These are phyloP conservation scores for Phalacrocorax aristotelis DNA, from an alignment of 2,113 vertebrate species.

Conservation along the genomic window DNA sequence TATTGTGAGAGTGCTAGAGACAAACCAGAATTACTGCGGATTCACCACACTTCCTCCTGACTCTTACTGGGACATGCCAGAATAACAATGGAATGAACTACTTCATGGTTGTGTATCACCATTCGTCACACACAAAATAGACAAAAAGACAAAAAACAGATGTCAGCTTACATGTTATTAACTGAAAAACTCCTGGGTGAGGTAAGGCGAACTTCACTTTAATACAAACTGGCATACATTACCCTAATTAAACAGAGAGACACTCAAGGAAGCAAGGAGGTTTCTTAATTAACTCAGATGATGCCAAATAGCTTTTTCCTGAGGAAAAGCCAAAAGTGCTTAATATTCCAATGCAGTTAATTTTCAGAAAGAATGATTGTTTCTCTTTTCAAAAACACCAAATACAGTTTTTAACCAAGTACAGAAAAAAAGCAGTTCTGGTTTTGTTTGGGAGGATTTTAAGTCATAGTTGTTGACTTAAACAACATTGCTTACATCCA, in stretches of 20 bases:
- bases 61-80: not conserved
- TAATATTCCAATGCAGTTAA: constrained; percentile 8
- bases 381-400: not conserved
- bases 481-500: not conserved
- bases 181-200: not conserved
- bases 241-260: constrained; percentile 46
- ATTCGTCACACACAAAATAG: not conserved
- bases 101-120: not conserved
- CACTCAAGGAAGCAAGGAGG: not conserved
- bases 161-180: not conserved
- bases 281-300: constrained; percentile 66
- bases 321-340: constrained; percentile 49
- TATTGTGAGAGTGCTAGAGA: not conserved
- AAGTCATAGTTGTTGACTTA: not conserved
- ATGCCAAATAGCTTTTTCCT: not conserved
- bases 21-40: not conserved
- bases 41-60: not conserved
- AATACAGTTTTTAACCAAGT: not conserved
- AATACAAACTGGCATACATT: not conserved
- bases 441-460: not conserved
- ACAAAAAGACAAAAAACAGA: not conserved
- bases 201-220: constrained; percentile 11
- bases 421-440: not conserved
- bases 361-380: constrained; percentile 2
- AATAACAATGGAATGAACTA: not conserved